Evolutionary conservation across 2,797 vertebrate species (phyloP), one percentile per base, ranked within the genome.

Genomic region (Hipposideros larvatus): DNA sequence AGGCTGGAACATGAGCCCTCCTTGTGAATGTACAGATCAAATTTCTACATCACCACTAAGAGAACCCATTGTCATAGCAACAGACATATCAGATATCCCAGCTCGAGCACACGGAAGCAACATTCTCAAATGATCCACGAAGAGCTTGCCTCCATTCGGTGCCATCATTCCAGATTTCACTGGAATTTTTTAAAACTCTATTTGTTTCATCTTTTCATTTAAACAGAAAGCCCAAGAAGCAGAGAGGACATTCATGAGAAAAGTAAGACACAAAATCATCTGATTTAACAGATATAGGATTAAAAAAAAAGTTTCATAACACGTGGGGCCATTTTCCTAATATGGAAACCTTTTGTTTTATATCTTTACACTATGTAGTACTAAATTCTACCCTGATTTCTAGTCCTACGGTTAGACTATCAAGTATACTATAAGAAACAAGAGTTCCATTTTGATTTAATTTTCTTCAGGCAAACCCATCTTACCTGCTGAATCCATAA

Each of bases 31-130:
- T 43, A 51, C 74, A 90, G n/a, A 88, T 85, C 61, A 66, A 83
- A 79, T 95, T 96, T 96, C 96, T 71, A 65, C 37, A 89, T 97
- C 94, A 88, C 46, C 88, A 97, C 91, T 87, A 96, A 93, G 57
- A 84, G 96, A 96, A 77, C 73, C 97, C 84, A 98, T 98, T 96
- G 97, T 98, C 98, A 98, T 97, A 96, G 98, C 97, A 98, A 98
- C 97, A 97, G 79, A 96, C 61, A 37, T 83, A 97, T 97, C 92
- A 94, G 97, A 57, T 95, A 63, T 34, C 94, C 68, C 95, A 71
- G 96, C 87, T 90, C 31, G n/a, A 95, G 94, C 78, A 84, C 92
- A 51, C 0, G 0, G 71, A 95, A 95, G 93, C 86, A 94, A 86
- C 78, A 85, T 90, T 95, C 89, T 95, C 95, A 97, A 96, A 91